phyloP scores from a whole-genome alignment of 1,140 invertebrate genomes.

The Drosophila repleta region DNA sequence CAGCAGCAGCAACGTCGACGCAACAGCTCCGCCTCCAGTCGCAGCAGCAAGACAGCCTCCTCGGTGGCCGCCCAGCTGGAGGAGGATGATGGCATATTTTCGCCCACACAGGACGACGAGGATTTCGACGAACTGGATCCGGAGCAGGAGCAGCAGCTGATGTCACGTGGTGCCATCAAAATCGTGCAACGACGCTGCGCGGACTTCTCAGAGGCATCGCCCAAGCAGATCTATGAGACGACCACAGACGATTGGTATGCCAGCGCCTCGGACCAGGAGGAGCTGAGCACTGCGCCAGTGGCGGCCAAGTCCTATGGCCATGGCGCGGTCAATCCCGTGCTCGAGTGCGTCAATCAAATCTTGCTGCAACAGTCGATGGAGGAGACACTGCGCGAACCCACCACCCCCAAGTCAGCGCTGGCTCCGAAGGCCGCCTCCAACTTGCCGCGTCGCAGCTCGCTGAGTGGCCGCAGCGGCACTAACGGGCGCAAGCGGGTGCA shows the following conservation, averaged over 20 bases:
- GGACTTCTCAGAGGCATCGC: constrained; percentile 76
- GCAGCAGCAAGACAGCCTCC: constrained; percentile 37
- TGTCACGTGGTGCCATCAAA: constrained; percentile 51
- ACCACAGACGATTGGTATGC: constrained; percentile 88
- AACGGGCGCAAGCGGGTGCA: constrained; percentile 79
- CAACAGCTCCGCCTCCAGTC: constrained; percentile 46
- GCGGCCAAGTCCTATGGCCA: constrained; percentile 79
- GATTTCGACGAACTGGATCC: constrained; percentile 61
- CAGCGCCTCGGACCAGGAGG: constrained; percentile 86
- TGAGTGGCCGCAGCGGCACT: constrained; percentile 52
- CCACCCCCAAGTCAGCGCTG: constrained; percentile 37
- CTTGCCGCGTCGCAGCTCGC: constrained; percentile 55
- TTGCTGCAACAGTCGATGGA: constrained; percentile 82
- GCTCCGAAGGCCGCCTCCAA: constrained; percentile 11
- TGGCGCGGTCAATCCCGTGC: constrained; percentile 87
- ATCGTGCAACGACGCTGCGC: constrained; percentile 60
- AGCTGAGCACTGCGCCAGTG: constrained; percentile 83
- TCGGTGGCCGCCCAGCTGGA: constrained; percentile 37
- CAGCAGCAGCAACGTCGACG: constrained; percentile 19
- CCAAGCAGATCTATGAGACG: constrained; percentile 82
- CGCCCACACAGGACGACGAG: constrained; percentile 61
- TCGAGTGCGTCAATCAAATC: constrained; percentile 88
- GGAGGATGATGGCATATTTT: constrained; percentile 70
- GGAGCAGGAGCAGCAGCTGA: constrained; percentile 48
- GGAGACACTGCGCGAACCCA: constrained; percentile 49